Evolutionary conservation across 37 sponge, comb jelly and placozoan species (phyloP), one percentile per base, ranked within the genome.

Genomic region (Petrosia ficiformis): DNA sequence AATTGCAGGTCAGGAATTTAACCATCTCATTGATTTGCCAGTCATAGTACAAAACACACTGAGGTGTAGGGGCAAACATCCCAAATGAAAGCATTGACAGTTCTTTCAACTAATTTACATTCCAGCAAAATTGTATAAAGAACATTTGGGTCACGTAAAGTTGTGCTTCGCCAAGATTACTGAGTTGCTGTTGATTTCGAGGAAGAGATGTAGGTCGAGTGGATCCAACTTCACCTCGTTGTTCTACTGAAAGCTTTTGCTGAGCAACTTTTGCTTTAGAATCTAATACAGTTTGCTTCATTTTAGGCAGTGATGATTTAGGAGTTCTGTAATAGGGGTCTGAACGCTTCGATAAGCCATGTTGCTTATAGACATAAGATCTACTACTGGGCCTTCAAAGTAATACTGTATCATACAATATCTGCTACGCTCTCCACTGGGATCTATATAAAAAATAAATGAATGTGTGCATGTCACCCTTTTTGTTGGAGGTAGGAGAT

Each of bases 61-160:
- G 26, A 3, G 82, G 82, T 16, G 58, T 39, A 63, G 82, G 73
- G 31, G 82, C 82, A 68, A 24, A 81, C 82, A 61, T 81, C 82
- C 19, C 39, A 67, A 25, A 73, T 74, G 72, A 72, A 81, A 32
- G 22, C 38, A 19, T 43, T 64, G 1, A 57, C 25, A 1, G 70
- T 37, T 1, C 80, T 72, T 58, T 80, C 63, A 14, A 72, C 61
- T n/a, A 81, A 68, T 39, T 81, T 72, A 59, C 82, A 81, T 43
- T 72, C 74, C 10, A 81, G 54, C 82, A 81, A 73, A 42, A 82
- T 52, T 32, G 70, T 73, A 59, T 81, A 81, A 2, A 81, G 54
- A 25, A 34, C 59, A 72, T 81, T 64, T 39, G 31, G 14, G 70
- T 35, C 4, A 8, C 1, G 3, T 26, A 41, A 6, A 25, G 3